phyloP scores from a whole-genome alignment of 1,140 invertebrate genomes.

The Trissolcus basalis region DNA sequence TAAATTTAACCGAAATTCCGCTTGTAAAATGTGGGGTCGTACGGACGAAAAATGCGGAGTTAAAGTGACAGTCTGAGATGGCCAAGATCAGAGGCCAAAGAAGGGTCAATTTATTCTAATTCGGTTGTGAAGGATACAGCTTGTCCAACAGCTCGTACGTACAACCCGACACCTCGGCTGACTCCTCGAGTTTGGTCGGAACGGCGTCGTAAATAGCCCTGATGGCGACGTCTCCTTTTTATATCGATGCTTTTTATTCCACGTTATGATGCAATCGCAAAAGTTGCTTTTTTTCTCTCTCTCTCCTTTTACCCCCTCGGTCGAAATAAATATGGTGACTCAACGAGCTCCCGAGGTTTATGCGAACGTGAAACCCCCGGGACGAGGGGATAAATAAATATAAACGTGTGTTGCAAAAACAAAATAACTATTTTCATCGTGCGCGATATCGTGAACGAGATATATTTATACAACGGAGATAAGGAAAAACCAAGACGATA shows the following conservation, averaged over 20 bases:
- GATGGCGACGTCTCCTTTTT: conserved; percentile 60
- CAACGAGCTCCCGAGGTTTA: background rate
- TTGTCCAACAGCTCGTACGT: conserved; percentile 74
- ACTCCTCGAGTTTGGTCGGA: conserved; percentile 59
- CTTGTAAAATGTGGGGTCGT: conserved; percentile 43
- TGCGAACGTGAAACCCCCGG: too few relatives aligned
- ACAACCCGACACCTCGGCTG: conserved; percentile 59
- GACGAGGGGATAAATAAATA: too few relatives aligned
- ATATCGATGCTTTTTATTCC: conserved; percentile 41
- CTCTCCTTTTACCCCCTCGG: background rate
- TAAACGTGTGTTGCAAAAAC: too few relatives aligned
- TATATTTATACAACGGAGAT: too few relatives aligned
- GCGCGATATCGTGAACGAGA: too few relatives aligned
- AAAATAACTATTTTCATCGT: too few relatives aligned
- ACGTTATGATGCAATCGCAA: conserved; percentile 30
- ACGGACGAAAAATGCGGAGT: conserved; percentile 40
- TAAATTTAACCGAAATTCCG: conserved; percentile 34
- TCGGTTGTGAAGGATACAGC: conserved; percentile 75
- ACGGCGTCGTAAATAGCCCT: conserved; percentile 69
- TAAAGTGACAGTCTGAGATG: conserved; percentile 57
- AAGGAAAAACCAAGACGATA: too few relatives aligned
- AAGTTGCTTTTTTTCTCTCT: conserved; percentile 14
- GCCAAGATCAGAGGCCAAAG: conserved; percentile 47
- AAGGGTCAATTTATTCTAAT: conserved; percentile 76
- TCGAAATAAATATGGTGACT: conserved; percentile 14